phyloP scores from a whole-genome alignment of 2,113 vertebrate genomes.

The Orcinus orca region DNA sequence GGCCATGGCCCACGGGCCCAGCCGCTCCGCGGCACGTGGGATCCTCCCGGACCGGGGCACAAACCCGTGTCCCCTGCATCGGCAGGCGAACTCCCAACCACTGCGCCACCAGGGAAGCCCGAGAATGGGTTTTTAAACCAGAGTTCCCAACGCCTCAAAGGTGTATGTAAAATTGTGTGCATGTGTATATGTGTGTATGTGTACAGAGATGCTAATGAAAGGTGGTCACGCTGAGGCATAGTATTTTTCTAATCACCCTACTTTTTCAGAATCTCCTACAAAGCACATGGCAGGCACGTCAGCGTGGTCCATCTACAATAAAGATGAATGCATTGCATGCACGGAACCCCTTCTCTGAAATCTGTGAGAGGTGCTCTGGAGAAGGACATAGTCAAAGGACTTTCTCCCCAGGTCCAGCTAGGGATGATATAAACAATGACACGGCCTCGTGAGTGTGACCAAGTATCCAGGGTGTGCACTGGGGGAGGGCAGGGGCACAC shows the following conservation, averaged over 20 bases:
- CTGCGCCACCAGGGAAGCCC: too few relatives aligned
- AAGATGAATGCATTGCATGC: background rate
- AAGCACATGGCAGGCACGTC: background rate
- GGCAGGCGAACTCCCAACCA: too few relatives aligned
- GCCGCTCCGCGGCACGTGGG: too few relatives aligned
- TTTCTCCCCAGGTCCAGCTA: background rate
- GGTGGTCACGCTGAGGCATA: background rate
- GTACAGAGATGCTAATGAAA: background rate
- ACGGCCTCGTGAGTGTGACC: background rate
- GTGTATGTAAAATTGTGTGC: background rate
- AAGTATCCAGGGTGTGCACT: background rate
- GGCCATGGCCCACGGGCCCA: too few relatives aligned
- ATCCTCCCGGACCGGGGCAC: too few relatives aligned
- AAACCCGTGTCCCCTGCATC: too few relatives aligned
- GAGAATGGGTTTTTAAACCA: background rate
- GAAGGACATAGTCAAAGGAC: background rate
- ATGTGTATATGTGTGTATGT: background rate
- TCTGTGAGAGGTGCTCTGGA: background rate
- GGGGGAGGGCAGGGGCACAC: background rate
- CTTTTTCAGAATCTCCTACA: background rate
- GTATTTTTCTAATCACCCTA: background rate
- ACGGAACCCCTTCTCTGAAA: background rate
- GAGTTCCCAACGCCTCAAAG: background rate
- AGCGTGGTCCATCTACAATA: background rate
- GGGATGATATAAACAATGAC: background rate